These are phyloP conservation scores for Thamnophis elegans DNA, from an alignment of 2,797 vertebrate genomes.

Conservation along the genomic window DNA sequence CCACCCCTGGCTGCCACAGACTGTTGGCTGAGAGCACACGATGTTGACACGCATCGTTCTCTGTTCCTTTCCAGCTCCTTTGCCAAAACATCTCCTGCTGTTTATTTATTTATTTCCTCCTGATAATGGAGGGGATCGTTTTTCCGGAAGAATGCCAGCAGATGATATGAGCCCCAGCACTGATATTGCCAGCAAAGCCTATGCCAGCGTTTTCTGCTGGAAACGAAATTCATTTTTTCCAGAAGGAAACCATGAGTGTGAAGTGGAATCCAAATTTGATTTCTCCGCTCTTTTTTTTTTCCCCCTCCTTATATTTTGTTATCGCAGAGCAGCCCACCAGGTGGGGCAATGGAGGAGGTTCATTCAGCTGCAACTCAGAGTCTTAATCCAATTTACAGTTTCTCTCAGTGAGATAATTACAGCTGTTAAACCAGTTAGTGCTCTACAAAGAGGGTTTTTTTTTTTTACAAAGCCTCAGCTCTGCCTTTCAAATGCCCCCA, in stretches of 20 bases:
- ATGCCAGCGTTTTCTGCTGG: slow-evolving; percentile 87
- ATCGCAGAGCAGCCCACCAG: slow-evolving; percentile 86
- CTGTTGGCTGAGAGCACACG: slow-evolving; percentile 27
- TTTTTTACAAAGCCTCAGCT: slow-evolving; percentile 55
- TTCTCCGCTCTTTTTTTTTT: slow-evolving; percentile 82
- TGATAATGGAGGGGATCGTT: slow-evolving; percentile 87
- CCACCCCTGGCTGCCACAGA: slow-evolving; percentile 34
- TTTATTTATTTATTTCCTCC: slow-evolving; percentile 77
- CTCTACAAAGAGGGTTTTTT: slow-evolving; percentile 66
- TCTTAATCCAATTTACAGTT: slow-evolving; percentile 94
- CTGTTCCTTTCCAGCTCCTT: slow-evolving; percentile 70
- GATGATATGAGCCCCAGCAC: slow-evolving; percentile 85
- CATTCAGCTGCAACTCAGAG: slow-evolving; percentile 90
- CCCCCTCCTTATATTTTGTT: slow-evolving; percentile 69
- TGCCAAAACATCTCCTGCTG: slow-evolving; percentile 80
- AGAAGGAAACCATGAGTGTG: slow-evolving; percentile 90
- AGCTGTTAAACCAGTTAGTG: slow-evolving; percentile 84
- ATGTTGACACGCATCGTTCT: slow-evolving; percentile 22
- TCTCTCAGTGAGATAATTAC: slow-evolving; percentile 93
- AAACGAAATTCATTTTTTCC: slow-evolving; percentile 92
- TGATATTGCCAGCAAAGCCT: slow-evolving; percentile 83
- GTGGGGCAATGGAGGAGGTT: slow-evolving; percentile 90
- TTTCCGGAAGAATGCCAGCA: slow-evolving; percentile 90
- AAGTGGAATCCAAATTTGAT: slow-evolving; percentile 89
- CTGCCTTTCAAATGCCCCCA: slow-evolving; percentile 67